Evolutionary conservation across 1,140 invertebrate species (phyloP), one percentile per base, ranked within the genome.

Genomic region (Panagrolaimus sp.): DNA sequence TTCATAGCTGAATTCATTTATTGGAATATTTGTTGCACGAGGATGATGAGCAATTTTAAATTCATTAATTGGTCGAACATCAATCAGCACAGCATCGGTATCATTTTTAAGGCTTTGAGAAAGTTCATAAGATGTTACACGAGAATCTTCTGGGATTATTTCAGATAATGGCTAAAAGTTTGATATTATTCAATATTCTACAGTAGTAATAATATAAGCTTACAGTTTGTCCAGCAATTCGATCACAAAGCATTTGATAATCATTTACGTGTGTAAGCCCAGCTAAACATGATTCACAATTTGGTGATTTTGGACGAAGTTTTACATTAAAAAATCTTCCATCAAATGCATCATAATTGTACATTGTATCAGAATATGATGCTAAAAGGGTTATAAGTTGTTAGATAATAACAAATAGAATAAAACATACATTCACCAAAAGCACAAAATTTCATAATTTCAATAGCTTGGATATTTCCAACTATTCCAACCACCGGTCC

Each of bases 391-490:
- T 87, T 80, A 94, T 94, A 14, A 82, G 87, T 46, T 87, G 87
- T 69, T 88, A 87, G 3, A 87, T n/a, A n/a, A n/a, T n/a, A 84
- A 82, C 92, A 96, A 25, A 96, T 81, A 82, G 92, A 96, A n/a
- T n/a, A n/a, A n/a, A 25, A 96, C 81, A 0, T 96, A 82, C 82
- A 98, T 84, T 68, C 87, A 86, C 7, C 87, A 87, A 53, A 53
- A 47, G 16, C 71, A 23, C n/a, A 84, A 38, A 96, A 87, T 85
- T 97, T 97, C n/a, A 98, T 89, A 0, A 90, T 88, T 87, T 98
- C 94, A 57, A 96, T 78, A 0, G 94, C 92, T 87, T 97, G 93
- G 16, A 97, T 82, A 9, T 89, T 89, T 51, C 93, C 93, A 76
- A 96, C 92, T 11, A 89, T 86, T 48, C 92, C 93, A 16, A 92